These are phyloP conservation scores for Gorsachius goisagi DNA, from an alignment of 2,113 vertebrate species.

Conservation along the genomic window DNA sequence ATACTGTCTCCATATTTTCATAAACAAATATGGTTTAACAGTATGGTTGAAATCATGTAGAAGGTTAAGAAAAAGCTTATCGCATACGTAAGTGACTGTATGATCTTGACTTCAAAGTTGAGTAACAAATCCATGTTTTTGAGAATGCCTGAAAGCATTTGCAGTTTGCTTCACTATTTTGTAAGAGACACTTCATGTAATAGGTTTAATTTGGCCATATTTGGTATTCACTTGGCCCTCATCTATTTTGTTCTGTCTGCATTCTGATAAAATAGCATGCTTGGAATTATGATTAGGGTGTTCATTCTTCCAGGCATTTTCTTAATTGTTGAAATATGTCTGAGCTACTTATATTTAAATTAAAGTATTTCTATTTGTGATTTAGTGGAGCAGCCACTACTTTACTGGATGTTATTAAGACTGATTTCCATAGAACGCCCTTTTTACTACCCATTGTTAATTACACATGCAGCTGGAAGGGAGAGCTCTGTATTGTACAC, in stretches of 20 bases:
- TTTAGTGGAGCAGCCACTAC: slow-evolving; percentile 39
- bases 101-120: not conserved
- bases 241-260: not conserved
- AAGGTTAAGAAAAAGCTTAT: not conserved
- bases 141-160: not conserved
- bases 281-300: slow-evolving; percentile 35
- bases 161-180: not conserved
- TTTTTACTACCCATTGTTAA: slow-evolving; percentile 42
- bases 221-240: slow-evolving; percentile 35
- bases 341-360: slow-evolving; percentile 58
- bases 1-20: not conserved
- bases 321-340: slow-evolving; percentile 56
- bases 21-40: not conserved
- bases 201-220: slow-evolving; percentile 15
- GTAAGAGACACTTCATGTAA: not conserved
- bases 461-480: not conserved
- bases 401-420: slow-evolving; percentile 14
- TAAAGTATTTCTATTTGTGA: slow-evolving; percentile 53
- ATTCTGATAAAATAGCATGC: slow-evolving; percentile 25
- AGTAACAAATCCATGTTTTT: not conserved
- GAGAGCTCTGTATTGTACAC: not conserved
- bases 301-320: slow-evolving; percentile 45
- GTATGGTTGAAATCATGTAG: not conserved
- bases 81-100: not conserved
- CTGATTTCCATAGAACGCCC: slow-evolving; percentile 34